Base-by-base conservation (phyloP, 2,113 vertebrate genomes). In the Dasypus novemcinctus region DNA sequence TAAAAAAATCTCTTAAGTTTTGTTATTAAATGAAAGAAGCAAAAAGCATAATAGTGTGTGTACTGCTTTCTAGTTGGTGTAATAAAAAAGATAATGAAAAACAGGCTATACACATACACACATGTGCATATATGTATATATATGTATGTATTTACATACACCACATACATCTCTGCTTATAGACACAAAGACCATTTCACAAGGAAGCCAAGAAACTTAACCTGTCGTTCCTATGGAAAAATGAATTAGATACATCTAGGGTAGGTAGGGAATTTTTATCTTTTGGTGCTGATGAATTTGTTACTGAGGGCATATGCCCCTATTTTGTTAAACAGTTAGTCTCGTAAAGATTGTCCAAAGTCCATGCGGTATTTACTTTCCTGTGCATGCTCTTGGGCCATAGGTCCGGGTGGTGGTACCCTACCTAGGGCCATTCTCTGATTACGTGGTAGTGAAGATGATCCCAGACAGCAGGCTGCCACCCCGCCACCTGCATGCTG, bases 391-490 rank as follows among this genome's bases (percentile, higher is more conserved):
- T 59, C 89, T 96, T 83, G 61, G 20, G 59, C 84, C 93, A 80
- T 83, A 99, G 99, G 99, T 99, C 57, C 99, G 99, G 8, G 99
- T 98, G 21, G 97, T 99, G 91, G 96, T 97, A 15, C 99, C 99
- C 3, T 99, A 99, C 98, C 97, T 99, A 75, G 99, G 99, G 9
- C 99, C 99, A 0, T 99, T 99, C 0, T 99, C 99, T 0, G 99
- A 99, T 72, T 99, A 98, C 0, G 96, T 98, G 0, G 99, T 99
- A 87, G 99, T 99, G 92, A 99, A 98, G 97, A 99, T 99, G 99
- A 99, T 99, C 95, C 99, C 99, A 0, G 99, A 99, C n/a, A 99
- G 99, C 97, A 97, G 99, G 69, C 99, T 99, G 31, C 99, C 99
- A 0, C 99, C 99, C 25, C 99, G 99, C 27, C 99, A 99, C 96